A percentile compares a stretch with the other conserved stretches of the same genome.
phyloP scores from a whole-genome alignment of 2,797 vertebrate species.

The Sebastes flavidus region DNA sequence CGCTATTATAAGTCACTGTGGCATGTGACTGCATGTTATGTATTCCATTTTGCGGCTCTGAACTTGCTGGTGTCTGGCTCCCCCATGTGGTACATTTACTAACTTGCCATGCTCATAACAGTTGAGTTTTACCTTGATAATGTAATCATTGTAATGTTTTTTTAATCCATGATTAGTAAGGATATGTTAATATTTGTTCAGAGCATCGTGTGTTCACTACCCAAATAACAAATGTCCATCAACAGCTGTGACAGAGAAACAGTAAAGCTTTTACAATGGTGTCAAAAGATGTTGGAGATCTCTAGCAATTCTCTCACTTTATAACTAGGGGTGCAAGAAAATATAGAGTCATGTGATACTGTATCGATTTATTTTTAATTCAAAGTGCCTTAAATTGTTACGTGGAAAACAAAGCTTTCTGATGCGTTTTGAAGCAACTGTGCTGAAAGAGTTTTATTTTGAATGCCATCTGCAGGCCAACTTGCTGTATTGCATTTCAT shows the following conservation, averaged over 20 bases:
- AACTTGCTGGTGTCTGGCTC: conserved; percentile 49
- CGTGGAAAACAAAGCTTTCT: neutral
- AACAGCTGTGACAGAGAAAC: neutral
- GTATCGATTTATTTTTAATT: no score
- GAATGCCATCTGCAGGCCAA: conserved; percentile 34
- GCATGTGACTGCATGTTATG: conserved; percentile 48
- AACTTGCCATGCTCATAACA: neutral
- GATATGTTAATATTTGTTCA: neutral
- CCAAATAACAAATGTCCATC: neutral
- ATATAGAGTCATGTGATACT: no score
- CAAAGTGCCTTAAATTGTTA: neutral
- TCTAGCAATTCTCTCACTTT: neutral
- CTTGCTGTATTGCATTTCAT: neutral
- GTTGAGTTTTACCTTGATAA: neutral
- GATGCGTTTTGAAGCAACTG: neutral
- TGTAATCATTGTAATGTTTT: neutral
- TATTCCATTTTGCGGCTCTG: conserved; percentile 1
- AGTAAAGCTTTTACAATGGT: neutral
- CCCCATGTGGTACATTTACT: conserved; percentile 59
- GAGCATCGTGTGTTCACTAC: neutral
- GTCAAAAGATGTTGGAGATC: neutral
- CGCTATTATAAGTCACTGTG: conserved; percentile 40
- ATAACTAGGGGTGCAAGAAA: no score
- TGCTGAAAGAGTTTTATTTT: neutral
- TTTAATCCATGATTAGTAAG: neutral